Evolutionary conservation across 2,797 vertebrate genomes (phyloP).

Genomic region (Monodelphis domestica): DNA sequence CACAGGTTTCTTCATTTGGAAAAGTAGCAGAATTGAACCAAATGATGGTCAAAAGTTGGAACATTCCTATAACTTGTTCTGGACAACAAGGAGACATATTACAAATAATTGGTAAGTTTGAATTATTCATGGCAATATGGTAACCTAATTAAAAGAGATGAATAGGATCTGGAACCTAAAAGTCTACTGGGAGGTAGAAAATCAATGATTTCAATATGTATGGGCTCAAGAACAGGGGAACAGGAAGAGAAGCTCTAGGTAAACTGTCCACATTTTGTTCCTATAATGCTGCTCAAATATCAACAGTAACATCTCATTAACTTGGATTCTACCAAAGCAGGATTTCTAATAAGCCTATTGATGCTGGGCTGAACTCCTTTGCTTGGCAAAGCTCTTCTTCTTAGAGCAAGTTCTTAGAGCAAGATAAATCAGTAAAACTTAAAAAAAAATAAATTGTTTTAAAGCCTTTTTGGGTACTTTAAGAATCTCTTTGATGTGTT

Average conservation of each 20-base stretch:
- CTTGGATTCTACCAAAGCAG: neutral
- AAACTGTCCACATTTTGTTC: neutral
- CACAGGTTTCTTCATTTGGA: neutral
- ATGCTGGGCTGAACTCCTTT: neutral
- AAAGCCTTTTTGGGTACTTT: constrained; percentile 25
- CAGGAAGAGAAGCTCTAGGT: neutral
- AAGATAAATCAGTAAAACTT: neutral
- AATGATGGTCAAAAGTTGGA: neutral
- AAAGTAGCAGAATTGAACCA: neutral
- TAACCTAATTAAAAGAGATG: neutral
- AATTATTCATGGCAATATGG: constrained; percentile 1
- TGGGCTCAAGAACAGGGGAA: neutral
- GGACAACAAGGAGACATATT: neutral
- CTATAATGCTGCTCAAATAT: neutral
- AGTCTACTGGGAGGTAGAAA: neutral
- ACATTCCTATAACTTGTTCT: neutral
- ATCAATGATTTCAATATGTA: neutral
- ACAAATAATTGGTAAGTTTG: neutral
- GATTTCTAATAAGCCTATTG: neutral
- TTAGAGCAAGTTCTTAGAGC: neutral
- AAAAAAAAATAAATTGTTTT: neutral
- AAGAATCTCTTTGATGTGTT: neutral
- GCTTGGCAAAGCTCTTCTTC: neutral
- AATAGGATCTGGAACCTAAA: neutral
- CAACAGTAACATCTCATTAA: neutral